Evolutionary conservation across 2,113 vertebrate species (phyloP), one percentile per base, ranked within the genome.

Genomic region (Cyanoderma ruficeps): DNA sequence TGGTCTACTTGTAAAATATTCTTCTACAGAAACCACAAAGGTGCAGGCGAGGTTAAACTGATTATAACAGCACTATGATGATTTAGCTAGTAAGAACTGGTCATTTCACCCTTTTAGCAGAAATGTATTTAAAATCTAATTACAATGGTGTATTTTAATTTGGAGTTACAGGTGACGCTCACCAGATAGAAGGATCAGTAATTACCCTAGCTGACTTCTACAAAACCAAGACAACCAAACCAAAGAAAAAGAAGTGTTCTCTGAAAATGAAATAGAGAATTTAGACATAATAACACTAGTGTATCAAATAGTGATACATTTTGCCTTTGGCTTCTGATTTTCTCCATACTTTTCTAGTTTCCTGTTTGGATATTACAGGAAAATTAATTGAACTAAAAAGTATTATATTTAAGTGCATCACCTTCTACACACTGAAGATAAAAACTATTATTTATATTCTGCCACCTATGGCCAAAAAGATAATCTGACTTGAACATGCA

Each of bases 51-150:
- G 35, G 52, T 90, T 95, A 93, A 93, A 85, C 24, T 64, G 75
- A 77, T 90, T 86, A 69, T 83, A 92, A 71, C 15, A 63, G 25
- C 53, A 68, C 13, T 44, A 18, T 56, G 46, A 49, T 57, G n/a
- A 75, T 87, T 92, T 91, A 74, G 57, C 52, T 90, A 47, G 15
- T 63, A 81, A 56, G 68, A 92, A 55, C 24, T 47, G n/a, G 61
- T 82, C 81, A 77, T 65, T 83, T 79, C 55, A 72, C 53, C 23
- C 30, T 76, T 87, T 74, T 47, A 70, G 75, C 52, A 83, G 46
- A 92, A 90, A 70, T 44, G 9, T 63, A 80, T 83, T 94, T 88
- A 77, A 94, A 90, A 76, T 44, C 42, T 94, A 92, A 95, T 93
- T 82, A 77, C 33, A 89, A 33, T 46, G 28, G 18, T 56, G 33